Base-by-base conservation (phyloP, 2,797 vertebrate species). In the Myiotriccus ornatus region DNA sequence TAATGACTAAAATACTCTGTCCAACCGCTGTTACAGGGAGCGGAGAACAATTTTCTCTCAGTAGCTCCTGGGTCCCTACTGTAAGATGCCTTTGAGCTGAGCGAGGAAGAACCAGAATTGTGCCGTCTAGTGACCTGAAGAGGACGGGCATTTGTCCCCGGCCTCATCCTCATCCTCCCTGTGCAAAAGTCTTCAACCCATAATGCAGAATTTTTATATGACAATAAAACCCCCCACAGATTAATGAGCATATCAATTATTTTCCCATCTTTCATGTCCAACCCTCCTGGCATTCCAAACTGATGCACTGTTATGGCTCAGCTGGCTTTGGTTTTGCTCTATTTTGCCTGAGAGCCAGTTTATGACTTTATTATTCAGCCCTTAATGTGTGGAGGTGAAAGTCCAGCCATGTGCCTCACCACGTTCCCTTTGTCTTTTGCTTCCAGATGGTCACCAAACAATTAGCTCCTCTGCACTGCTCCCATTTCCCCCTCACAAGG, bases 61-160 rank as follows among this genome's bases (percentile, higher is more conserved):
- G 44, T 12, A 64, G 52, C 41, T 90, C 8, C 49, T 30, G 49
- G 8, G 34, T 63, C 59, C 55, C 47, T 79, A 77, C 69, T 84
- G 57, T 17, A 56, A 94, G 37, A 67, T 46, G 65, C 47, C 62
- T 93, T 81, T 49, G 52, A 93, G 69, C 0, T 49, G 52, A 93
- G 69, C 0, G 0, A 73, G 69, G 41, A 57, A 87, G 53, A 81
- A 47, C 62, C 73, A 44, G 80, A 67, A 76, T 69, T 91, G 52
- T 95, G 89, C 63, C 83, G 87, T 80, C 59, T 79, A 94, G 85
- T 93, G 95, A 94, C 89, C 57, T 15, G 6, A 69, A 70, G 55
- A 88, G 34, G 67, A 39, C 0, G 3, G 60, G 41, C 60, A 57
- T 35, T 73, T 69, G 24, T 44, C 20, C 15, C n/a, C 2, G 3